Conservation (phyloP, 2,888 invertebrate species). For the Cheilosia vernalis region DNA sequence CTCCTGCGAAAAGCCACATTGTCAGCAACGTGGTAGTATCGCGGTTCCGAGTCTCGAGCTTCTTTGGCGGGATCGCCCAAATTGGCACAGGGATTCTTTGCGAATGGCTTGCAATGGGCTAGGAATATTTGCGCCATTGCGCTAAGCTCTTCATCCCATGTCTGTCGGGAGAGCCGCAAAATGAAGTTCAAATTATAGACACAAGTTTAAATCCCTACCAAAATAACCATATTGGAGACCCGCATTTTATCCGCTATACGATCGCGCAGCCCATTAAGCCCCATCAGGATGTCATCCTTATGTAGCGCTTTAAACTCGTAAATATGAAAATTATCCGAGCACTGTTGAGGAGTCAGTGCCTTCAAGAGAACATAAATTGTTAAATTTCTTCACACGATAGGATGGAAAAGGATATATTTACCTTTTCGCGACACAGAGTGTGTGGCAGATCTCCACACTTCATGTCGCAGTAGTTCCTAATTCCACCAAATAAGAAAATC, state of each 20-base stretch:
- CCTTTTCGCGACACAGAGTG: conserved; percentile 60
- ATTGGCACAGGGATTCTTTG: conserved; percentile 64
- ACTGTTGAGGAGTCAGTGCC: neutral
- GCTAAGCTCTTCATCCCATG: conserved; percentile 68
- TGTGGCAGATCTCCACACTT: conserved; percentile 54
- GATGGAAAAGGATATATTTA: conserved; percentile 4
- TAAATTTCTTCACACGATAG: neutral
- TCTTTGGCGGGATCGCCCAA: neutral
- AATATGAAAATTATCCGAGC: conserved; percentile 22
- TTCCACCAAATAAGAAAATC: conserved; percentile 38
- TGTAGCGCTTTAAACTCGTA: conserved; percentile 1
- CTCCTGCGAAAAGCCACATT: conserved; percentile 35
- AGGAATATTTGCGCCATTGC: conserved; percentile 68
- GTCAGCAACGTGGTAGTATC: conserved; percentile 55
- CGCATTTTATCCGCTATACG: conserved; percentile 76
- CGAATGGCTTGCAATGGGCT: conserved; percentile 31
- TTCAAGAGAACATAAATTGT: neutral
- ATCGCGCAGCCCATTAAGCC: conserved; percentile 76
- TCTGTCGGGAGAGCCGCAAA: conserved; percentile 18
- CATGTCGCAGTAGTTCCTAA: conserved; percentile 58
- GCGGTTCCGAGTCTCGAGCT: conserved; percentile 19
- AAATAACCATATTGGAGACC: conserved; percentile 73
- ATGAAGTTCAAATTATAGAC: neutral
- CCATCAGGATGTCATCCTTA: conserved; percentile 49
- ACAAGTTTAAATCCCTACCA: conserved; percentile 55